Conservation (phyloP, 2,888 invertebrate species). For the Entomobrya multifasciata region DNA sequence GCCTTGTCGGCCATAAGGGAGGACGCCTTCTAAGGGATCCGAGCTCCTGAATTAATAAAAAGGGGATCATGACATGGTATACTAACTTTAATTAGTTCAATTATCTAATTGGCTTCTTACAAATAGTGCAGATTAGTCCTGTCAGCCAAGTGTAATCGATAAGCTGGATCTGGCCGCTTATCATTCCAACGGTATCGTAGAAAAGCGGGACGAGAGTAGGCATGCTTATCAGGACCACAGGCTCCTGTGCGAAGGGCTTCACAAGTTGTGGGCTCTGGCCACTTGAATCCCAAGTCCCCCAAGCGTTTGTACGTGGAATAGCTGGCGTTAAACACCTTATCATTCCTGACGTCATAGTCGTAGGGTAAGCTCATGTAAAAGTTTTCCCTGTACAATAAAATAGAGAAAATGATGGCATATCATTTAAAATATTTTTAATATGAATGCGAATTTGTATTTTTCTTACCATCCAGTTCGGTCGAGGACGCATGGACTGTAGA, state of each 20-base stretch:
- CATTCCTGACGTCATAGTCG: constrained; percentile 78
- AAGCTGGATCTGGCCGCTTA: constrained; percentile 76
- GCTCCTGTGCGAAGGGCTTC: constrained; percentile 76
- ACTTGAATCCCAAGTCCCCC: constrained; percentile 74
- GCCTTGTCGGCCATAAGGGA: constrained; percentile 75
- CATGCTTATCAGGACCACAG: constrained; percentile 74
- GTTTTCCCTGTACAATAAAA: constrained; percentile 74
- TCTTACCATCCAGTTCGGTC: constrained; percentile 77
- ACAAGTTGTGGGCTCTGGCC: constrained; percentile 77
- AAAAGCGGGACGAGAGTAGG: constrained; percentile 68
- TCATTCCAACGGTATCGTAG: constrained; percentile 67
- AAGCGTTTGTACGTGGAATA: constrained; percentile 77
- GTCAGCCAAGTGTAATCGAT: constrained; percentile 76
- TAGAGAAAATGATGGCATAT: too few relatives aligned
- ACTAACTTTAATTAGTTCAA: background rate
- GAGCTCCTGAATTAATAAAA: constrained; percentile 65
- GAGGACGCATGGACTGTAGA: constrained; percentile 77
- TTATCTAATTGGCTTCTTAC: constrained; percentile 47
- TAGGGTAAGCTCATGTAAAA: constrained; percentile 74
- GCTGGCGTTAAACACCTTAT: constrained; percentile 71
- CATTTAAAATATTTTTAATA: too few relatives aligned
- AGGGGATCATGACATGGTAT: background rate
- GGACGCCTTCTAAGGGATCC: constrained; percentile 77
- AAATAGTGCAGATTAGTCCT: constrained; percentile 76
- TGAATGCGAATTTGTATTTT: constrained; percentile 1